Percentiles rank a stretch among this genome's conserved stretches.
These are phyloP conservation scores for Nothocercus julius DNA, from an alignment of 2,113 vertebrate species.

Conservation along the genomic window DNA sequence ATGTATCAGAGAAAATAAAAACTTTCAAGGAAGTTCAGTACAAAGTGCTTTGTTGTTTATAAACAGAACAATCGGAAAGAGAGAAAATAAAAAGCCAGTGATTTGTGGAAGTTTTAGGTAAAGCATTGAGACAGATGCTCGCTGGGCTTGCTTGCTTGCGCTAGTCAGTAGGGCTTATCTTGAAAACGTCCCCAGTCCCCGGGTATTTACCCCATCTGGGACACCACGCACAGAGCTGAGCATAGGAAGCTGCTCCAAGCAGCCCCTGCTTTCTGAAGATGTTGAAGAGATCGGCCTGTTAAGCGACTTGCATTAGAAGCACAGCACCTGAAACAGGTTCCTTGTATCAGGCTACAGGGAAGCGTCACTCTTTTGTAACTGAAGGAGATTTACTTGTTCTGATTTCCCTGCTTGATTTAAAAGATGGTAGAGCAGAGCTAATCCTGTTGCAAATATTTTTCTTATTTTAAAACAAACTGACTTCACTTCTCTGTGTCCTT, in stretches of 20 bases:
- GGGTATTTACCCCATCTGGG: neutral
- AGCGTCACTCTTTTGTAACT: neutral
- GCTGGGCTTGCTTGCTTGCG: neutral
- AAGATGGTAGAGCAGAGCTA: neutral
- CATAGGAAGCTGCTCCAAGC: neutral
- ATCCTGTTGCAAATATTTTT: neutral
- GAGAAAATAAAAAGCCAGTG: neutral
- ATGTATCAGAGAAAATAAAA: neutral
- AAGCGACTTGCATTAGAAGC: fast-evolving
- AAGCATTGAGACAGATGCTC: neutral
- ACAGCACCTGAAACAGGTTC: neutral
- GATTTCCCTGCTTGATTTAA: conserved; percentile 45
- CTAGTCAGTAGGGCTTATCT: neutral
- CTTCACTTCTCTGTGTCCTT: conserved; percentile 32
- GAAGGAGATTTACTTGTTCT: conserved; percentile 23
- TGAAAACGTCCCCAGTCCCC: neutral
- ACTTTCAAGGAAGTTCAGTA: conserved; percentile 74
- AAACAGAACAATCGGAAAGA: neutral
- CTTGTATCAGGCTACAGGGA: neutral
- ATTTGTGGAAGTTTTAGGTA: neutral
- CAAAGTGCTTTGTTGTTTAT: conserved; percentile 57
- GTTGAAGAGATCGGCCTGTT: neutral
- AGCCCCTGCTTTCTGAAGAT: neutral
- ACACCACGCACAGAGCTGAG: fast-evolving
- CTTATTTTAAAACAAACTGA: conserved; percentile 38